Conservation (phyloP, 2,113 vertebrate genomes). For the Synchiropus splendidus region DNA sequence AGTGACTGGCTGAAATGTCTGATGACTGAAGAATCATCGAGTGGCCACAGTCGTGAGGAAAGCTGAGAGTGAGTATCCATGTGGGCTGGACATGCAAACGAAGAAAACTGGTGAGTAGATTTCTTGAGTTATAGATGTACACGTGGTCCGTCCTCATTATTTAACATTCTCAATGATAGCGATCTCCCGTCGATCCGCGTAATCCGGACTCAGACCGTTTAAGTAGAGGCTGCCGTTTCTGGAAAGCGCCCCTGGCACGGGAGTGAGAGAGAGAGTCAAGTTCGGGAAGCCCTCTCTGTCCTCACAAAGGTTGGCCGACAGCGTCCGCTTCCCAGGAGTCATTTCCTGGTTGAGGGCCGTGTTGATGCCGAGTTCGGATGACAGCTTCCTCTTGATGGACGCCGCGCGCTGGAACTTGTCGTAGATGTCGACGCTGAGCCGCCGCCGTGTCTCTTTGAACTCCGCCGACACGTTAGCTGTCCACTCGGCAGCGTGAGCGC, state of each 20-base stretch:
- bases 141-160: slow-evolving; percentile 44
- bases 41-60: slow-evolving; percentile 11
- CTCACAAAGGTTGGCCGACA: slow-evolving; percentile 80
- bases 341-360: slow-evolving; percentile 76
- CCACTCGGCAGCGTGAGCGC: slow-evolving; percentile 95
- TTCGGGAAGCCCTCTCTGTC: slow-evolving; percentile 69
- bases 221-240: slow-evolving; percentile 90
- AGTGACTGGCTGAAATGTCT: too few relatives aligned
- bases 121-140: too few relatives aligned
- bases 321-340: slow-evolving; percentile 85
- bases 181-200: slow-evolving; percentile 76
- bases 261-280: slow-evolving; percentile 67
- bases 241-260: slow-evolving; percentile 36
- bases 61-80: background rate
- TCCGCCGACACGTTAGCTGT: slow-evolving; percentile 94
- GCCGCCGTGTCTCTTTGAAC: slow-evolving; percentile 93
- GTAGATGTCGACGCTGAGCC: slow-evolving; percentile 94
- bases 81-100: background rate
- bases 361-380: slow-evolving; percentile 82
- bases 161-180: slow-evolving; percentile 85
- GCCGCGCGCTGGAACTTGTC: slow-evolving; percentile 95
- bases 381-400: slow-evolving; percentile 94
- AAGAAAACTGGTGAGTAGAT: too few relatives aligned
- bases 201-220: slow-evolving; percentile 91
- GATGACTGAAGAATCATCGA: background rate